Base-by-base conservation (phyloP, 2,113 vertebrate genomes). In the Bufo gargarizans region DNA sequence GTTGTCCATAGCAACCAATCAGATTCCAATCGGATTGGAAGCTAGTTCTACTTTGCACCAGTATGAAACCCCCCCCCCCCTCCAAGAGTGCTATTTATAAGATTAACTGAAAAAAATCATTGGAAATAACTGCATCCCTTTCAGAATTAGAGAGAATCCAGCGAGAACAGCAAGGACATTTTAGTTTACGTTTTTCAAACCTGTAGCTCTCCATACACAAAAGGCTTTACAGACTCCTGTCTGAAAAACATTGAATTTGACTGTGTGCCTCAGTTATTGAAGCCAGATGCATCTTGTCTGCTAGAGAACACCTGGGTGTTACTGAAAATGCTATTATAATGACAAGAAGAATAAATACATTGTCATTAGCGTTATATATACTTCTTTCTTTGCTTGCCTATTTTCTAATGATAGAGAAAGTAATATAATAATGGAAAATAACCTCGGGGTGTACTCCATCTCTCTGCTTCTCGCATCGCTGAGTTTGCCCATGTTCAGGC, bases 301-400 rank as follows among this genome's bases (percentile, higher is more conserved):
- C 72, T 72, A 85, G 74, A 72, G 67, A 85, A 85, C 67, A 85
- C 83, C 83, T 85, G 83, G 71, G 67, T n/a, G 55, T 85, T 85
- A 12, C 67, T 33, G 59, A 82, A 47, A 79, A 79, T 58, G 78
- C 22, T 59, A 80, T 80, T 80, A 58, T 16, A 2, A 59, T 33
- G 49, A 78, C 47, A 6, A 47, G 81, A 69, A 69, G 43, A 82
- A 82, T 20, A 69, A 65, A 10, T 22, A 13, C 47, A 83, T 83
- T 83, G 58, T 69, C 61, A 83, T 16, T 50, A 14, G 13, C 22
- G 50, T 50, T 13, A 14, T 65, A 67, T 82, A 53, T 50, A 67
- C 55, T 79, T 79, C 10, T 16, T 49, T 63, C 10, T 4, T 49
- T n/a, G 17, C 4, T 49, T n/a, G 17, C 4, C 59, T 83, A 20